phyloP scores from a whole-genome alignment of 1,140 invertebrate genomes.

The Trichoplusia ni region DNA sequence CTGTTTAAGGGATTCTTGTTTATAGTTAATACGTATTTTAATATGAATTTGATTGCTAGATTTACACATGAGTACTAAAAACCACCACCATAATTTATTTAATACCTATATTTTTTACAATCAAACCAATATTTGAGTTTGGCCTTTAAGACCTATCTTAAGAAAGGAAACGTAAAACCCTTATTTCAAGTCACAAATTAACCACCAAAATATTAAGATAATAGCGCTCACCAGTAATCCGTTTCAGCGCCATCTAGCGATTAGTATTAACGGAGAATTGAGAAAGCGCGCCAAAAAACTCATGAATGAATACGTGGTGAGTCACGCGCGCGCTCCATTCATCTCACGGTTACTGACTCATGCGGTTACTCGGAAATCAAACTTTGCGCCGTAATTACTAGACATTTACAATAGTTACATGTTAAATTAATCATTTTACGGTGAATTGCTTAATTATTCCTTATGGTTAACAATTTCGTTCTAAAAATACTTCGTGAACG shows the following conservation, averaged over 20 bases:
- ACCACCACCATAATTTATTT: too few species aligned
- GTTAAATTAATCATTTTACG: slow-evolving; percentile 12
- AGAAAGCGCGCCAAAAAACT: slow-evolving; percentile 54
- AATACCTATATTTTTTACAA: too few species aligned
- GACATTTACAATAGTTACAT: background rate
- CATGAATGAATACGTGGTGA: slow-evolving; percentile 61
- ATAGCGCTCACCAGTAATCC: too few species aligned
- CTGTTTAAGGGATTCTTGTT: too few species aligned
- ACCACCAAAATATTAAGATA: too few species aligned
- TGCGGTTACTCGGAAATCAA: slow-evolving; percentile 52
- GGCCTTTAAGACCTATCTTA: too few species aligned
- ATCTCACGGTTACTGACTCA: slow-evolving; percentile 62
- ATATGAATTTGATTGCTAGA: too few species aligned
- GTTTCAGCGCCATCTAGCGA: slow-evolving; percentile 47
- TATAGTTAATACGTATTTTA: too few species aligned
- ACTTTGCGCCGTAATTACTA: slow-evolving; percentile 22
- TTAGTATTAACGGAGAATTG: background rate
- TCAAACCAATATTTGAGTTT: too few species aligned
- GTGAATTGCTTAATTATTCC: background rate
- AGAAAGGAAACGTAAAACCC: too few species aligned
- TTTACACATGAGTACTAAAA: too few species aligned
- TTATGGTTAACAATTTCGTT: background rate
- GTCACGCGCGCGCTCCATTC: slow-evolving; percentile 57
- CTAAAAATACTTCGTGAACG: background rate
- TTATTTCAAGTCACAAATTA: too few species aligned